A percentile compares a stretch with the other conserved stretches of the same genome.
Conservation (phyloP, 2,113 vertebrate species). For the Chrysemys picta region DNA sequence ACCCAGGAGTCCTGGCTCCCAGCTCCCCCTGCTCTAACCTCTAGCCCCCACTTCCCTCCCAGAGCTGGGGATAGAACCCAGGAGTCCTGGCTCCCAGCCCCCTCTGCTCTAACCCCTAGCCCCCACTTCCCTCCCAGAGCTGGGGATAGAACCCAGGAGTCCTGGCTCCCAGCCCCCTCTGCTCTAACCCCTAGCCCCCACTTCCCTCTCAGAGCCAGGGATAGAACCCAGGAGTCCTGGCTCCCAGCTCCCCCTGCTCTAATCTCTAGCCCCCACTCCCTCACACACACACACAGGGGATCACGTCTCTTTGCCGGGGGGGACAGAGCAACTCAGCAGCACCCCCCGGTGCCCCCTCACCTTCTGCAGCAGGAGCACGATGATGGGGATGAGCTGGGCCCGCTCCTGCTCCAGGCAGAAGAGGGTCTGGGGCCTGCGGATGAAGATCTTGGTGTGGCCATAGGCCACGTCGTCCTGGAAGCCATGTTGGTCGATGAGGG, state of each 20-base stretch:
- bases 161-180: too few relatives aligned
- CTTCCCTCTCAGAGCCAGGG: too few relatives aligned
- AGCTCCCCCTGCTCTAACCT: too few relatives aligned
- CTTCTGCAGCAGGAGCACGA: slow-evolving; percentile 95
- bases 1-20: neutral
- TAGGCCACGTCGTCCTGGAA: slow-evolving; percentile 92
- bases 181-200: too few relatives aligned
- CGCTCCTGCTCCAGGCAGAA: slow-evolving; percentile 89
- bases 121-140: too few relatives aligned
- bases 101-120: neutral
- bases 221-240: neutral
- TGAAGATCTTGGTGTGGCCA: slow-evolving; percentile 90
- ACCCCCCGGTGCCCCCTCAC: slow-evolving; percentile 49
- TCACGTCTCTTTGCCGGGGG: neutral
- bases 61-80: neutral
- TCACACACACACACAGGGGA: too few relatives aligned
- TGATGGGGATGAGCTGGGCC: slow-evolving; percentile 88
- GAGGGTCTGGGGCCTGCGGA: slow-evolving; percentile 88
- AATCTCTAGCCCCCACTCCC: too few relatives aligned
- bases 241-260: neutral
- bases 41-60: neutral
- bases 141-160: too few relatives aligned
- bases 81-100: neutral
- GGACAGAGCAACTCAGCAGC: neutral
- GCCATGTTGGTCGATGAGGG: slow-evolving; percentile 89